phyloP scores from a whole-genome alignment of 2,113 vertebrate species.

The Microcebus griseorufus region DNA sequence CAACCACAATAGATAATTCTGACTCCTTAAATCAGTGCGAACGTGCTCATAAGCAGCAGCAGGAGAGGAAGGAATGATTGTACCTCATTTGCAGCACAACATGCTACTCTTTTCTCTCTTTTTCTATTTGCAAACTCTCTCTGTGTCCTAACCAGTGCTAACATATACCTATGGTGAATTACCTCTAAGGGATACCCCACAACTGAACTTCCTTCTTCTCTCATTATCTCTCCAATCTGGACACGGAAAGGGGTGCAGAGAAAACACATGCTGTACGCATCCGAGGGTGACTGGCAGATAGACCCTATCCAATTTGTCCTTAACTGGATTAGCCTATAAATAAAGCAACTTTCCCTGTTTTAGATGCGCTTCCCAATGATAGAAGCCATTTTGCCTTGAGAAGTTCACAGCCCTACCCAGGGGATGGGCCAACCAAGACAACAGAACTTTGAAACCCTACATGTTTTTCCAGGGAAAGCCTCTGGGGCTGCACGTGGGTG shows the following conservation, averaged over 20 bases:
- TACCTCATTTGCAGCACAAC: not conserved
- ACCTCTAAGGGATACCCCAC: not conserved
- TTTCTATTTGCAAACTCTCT: not conserved
- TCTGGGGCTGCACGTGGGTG: not conserved
- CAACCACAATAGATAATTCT: not conserved
- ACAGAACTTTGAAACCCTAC: not conserved
- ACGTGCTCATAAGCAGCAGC: not conserved
- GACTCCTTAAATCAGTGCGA: not conserved
- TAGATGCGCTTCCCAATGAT: not conserved
- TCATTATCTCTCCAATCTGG: not conserved
- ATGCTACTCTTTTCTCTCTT: not conserved
- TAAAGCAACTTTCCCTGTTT: slow-evolving; percentile 49
- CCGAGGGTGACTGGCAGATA: slow-evolving; percentile 8
- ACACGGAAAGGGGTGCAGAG: not conserved
- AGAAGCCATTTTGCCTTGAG: slow-evolving; percentile 14
- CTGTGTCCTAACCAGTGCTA: not conserved
- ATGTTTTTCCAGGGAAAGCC: slow-evolving; percentile 1
- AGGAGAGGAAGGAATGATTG: not conserved
- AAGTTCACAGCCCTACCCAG: slow-evolving; percentile 8
- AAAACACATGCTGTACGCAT: slow-evolving; percentile 2
- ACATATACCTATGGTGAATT: not conserved
- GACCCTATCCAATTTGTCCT: slow-evolving; percentile 41
- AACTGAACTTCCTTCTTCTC: not conserved
- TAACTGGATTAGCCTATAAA: slow-evolving; percentile 58
- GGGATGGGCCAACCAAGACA: not conserved